Evolutionary conservation across 2,797 vertebrate genomes (phyloP).

Genomic region (Cossypha caffra): DNA sequence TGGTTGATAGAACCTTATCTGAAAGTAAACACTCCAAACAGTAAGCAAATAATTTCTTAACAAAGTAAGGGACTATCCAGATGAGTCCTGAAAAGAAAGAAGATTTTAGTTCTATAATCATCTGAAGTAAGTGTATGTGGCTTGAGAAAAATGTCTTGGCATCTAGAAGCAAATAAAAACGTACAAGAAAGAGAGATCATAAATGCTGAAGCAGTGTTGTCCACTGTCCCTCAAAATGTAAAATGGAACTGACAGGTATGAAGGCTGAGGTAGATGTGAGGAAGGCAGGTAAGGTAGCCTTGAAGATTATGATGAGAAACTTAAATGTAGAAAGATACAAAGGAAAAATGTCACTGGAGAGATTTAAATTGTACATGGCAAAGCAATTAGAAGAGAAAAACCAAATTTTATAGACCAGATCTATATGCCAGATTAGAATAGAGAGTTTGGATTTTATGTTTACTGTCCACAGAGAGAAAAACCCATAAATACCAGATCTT

Average conservation of each 20-base stretch:
- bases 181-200: background rate
- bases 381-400: background rate
- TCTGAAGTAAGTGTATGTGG: background rate
- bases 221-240: background rate
- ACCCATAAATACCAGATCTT: background rate
- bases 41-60: background rate
- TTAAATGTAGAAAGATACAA: background rate
- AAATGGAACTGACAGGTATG: background rate
- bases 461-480: background rate
- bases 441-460: background rate
- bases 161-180: background rate
- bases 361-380: background rate
- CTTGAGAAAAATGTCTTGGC: background rate
- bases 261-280: background rate
- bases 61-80: background rate
- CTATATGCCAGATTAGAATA: rapidly evolving
- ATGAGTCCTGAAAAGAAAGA: background rate
- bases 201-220: background rate
- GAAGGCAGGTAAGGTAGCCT: background rate
- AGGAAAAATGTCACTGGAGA: background rate
- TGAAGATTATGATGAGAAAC: background rate
- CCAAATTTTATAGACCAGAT: background rate
- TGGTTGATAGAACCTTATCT: background rate
- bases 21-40: background rate
- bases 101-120: background rate